Evolutionary conservation across 2,113 vertebrate species (phyloP), one percentile per base, ranked within the genome.

Genomic region (Sardina pilchardus): DNA sequence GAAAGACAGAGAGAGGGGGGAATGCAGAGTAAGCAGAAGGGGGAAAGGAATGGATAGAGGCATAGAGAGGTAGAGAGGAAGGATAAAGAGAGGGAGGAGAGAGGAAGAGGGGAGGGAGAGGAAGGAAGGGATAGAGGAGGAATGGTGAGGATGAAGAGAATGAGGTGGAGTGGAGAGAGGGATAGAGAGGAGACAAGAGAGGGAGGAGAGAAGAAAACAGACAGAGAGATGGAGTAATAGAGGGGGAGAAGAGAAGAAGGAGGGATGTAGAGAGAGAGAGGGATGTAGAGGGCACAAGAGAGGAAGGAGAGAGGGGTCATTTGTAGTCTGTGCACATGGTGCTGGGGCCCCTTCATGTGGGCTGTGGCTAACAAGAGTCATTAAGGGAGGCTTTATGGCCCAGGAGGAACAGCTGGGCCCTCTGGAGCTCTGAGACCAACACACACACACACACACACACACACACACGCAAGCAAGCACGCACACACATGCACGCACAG

Each of bases 331-430:
- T 17, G 14, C 71, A 36, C 14, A 34, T 16, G 5, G 30, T 16
- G 67, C 9, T 0, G 67, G 67, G n/a, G n/a, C 10, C 67, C 67
- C 67, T 75, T 14, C 26, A 14, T 34, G 12, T 75, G 67, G 59
- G 30, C 30, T 14, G 30, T 75, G 71, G 71, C 39, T 30, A 78
- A 78, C 39, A 78, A 17, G 71, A 30, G 30, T 78, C 71, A 78
- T 78, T 78, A 78, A 78, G 10, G 19, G 26, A 17, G 71, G 63
- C 63, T 71, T 30, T 71, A 71, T 34, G 63, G 63, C 63, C 63
- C 26, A 12, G 26, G 71, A 78, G 71, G n/a, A 67, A 67, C 63
- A 67, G n/a, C 63, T 67, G 63, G 63, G n/a, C n/a, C 63, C 63
- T 26, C 63, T 30, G 63, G 24, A 14, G 63, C n/a, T 30, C 63